Conservation (phyloP, 2,888 invertebrate genomes). For the Bellardia bayeri region DNA sequence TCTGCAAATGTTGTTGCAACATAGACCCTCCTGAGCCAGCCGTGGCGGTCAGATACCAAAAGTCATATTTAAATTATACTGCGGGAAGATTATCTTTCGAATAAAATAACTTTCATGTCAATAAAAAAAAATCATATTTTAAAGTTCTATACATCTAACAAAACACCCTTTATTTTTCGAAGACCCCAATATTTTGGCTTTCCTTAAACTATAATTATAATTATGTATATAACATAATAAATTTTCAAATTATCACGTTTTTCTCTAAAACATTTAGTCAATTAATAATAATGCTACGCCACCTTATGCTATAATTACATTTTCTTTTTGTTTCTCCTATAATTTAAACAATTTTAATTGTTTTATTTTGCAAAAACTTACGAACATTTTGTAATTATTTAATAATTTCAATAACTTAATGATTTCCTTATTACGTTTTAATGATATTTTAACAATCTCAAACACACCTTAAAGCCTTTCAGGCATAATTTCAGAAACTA, state of each 20-base stretch:
- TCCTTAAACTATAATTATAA: neutral
- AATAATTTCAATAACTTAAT: constrained; percentile 36
- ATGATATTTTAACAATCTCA: constrained; percentile 34
- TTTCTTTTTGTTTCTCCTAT: neutral
- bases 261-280: neutral
- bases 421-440: constrained; percentile 55
- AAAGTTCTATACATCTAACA: no score
- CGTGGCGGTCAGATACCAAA: no score
- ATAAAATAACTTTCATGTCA: no score
- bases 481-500: constrained; percentile 17
- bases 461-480: constrained; percentile 57
- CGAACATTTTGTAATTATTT: constrained; percentile 27
- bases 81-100: no score
- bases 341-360: constrained; percentile 1
- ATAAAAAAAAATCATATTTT: no score
- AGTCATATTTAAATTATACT: no score
- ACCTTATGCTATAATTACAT: neutral
- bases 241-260: constrained; percentile 19
- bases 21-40: no score
- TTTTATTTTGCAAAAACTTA: neutral
- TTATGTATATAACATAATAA: neutral
- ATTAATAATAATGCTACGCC: constrained; percentile 53
- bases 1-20: no score
- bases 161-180: neutral
- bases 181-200: neutral